Conservation (phyloP, 2,888 invertebrate genomes). For the Ichneumon xanthorius region DNA sequence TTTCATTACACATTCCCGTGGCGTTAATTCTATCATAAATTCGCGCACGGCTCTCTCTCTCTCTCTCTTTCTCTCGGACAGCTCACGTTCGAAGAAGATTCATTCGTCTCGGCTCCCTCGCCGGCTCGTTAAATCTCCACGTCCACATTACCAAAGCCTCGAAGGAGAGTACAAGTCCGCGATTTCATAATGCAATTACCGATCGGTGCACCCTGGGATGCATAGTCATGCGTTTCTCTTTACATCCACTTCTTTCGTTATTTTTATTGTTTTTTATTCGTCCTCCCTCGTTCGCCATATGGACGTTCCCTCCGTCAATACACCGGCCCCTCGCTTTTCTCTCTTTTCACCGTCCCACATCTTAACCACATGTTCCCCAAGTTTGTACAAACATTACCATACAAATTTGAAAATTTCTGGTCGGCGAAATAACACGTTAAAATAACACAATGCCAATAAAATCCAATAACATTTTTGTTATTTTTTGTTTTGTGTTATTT, state of each 20-base stretch:
- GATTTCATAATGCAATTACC: slow-evolving; percentile 69
- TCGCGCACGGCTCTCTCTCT: slow-evolving; percentile 33
- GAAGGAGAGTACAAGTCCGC: slow-evolving; percentile 54
- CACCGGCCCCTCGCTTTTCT: slow-evolving; percentile 33
- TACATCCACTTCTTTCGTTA: background rate
- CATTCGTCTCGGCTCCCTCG: slow-evolving; percentile 65
- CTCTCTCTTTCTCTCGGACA: background rate
- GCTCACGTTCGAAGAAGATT: slow-evolving; percentile 58
- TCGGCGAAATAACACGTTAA: too few species aligned
- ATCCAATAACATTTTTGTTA: too few species aligned
- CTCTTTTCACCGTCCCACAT: background rate
- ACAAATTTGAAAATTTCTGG: too few species aligned
- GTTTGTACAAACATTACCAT: background rate
- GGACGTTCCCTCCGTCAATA: slow-evolving; percentile 46
- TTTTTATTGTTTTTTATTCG: slow-evolving; percentile 25
- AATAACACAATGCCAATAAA: too few species aligned
- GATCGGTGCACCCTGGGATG: slow-evolving; percentile 54
- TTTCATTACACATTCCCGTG: slow-evolving; percentile 34
- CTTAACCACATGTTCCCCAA: slow-evolving; percentile 16
- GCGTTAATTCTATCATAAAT: slow-evolving; percentile 49
- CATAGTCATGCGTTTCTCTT: slow-evolving; percentile 64
- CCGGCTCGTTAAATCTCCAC: slow-evolving; percentile 65
- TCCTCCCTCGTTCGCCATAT: slow-evolving; percentile 50
- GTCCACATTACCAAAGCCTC: slow-evolving; percentile 49
- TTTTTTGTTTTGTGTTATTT: too few species aligned